phyloP scores from a whole-genome alignment of 2,113 vertebrate genomes.

The Myocastor coypus region DNA sequence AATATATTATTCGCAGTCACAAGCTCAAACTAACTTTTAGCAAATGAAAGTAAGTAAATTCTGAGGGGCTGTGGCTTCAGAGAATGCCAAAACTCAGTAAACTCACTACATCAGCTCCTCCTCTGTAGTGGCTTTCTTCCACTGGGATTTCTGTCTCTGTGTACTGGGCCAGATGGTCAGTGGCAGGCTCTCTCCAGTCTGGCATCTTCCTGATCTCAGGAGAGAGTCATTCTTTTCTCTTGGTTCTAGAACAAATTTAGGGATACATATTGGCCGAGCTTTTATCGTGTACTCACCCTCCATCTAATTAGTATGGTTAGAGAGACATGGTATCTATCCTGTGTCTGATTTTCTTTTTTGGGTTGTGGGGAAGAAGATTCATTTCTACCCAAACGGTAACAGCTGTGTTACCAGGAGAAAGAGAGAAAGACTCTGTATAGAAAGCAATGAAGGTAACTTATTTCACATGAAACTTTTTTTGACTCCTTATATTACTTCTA shows the following conservation, averaged over 20 bases:
- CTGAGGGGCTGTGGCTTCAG: neutral
- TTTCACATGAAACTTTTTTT: neutral
- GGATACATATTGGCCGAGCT: neutral
- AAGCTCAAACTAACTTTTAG: neutral
- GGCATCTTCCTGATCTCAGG: neutral
- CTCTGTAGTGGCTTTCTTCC: neutral
- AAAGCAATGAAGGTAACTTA: neutral
- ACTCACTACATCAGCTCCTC: neutral
- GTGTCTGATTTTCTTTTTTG: neutral
- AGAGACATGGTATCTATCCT: neutral
- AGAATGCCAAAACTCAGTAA: neutral
- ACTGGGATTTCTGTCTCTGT: neutral
- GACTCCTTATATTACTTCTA: neutral
- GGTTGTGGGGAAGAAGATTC: neutral
- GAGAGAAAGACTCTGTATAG: no score
- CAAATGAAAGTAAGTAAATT: neutral
- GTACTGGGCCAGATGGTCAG: no score
- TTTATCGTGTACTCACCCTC: neutral
- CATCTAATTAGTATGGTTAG: neutral
- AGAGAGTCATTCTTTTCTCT: neutral
- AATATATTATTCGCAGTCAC: neutral
- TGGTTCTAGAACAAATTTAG: neutral
- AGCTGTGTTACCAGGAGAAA: neutral
- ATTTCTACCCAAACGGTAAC: neutral
- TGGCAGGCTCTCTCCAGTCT: neutral